phyloP scores from a whole-genome alignment of 2,888 invertebrate species.

The Lasioglossum lativentre region DNA sequence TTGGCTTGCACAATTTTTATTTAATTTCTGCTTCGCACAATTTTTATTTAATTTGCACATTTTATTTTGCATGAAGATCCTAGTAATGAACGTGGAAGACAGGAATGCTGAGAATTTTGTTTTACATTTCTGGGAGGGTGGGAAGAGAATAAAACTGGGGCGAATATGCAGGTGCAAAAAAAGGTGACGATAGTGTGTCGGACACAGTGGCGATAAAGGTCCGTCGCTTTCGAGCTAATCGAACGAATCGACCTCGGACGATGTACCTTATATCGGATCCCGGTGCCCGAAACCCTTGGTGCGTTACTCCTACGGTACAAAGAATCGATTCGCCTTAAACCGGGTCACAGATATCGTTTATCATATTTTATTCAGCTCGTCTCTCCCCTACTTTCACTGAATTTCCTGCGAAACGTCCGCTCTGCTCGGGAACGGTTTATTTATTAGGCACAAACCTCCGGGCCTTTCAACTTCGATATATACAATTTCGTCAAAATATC shows the following conservation, averaged over 20 bases:
- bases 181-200: conserved; percentile 6
- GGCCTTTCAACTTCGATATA: background rate
- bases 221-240: conserved; percentile 42
- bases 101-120: background rate
- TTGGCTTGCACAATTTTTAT: background rate
- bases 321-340: conserved; percentile 30
- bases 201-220: conserved; percentile 37
- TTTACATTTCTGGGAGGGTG: conserved; percentile 1
- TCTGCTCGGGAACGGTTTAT: conserved; percentile 18
- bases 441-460: background rate
- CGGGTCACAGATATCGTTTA: conserved; percentile 47
- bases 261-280: conserved; percentile 25
- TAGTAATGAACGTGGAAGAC: background rate
- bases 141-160: conserved; percentile 5
- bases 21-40: background rate
- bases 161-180: background rate
- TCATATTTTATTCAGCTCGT: conserved; percentile 35
- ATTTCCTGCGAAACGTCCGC: conserved; percentile 19
- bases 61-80: background rate
- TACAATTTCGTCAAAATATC: background rate
- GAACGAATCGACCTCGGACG: conserved; percentile 40
- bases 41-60: background rate
- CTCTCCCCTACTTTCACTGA: conserved; percentile 21
- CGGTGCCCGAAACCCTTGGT: conserved; percentile 16
- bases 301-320: background rate